phyloP scores from a whole-genome alignment of 2,113 vertebrate genomes.

The Ptyas mucosa region DNA sequence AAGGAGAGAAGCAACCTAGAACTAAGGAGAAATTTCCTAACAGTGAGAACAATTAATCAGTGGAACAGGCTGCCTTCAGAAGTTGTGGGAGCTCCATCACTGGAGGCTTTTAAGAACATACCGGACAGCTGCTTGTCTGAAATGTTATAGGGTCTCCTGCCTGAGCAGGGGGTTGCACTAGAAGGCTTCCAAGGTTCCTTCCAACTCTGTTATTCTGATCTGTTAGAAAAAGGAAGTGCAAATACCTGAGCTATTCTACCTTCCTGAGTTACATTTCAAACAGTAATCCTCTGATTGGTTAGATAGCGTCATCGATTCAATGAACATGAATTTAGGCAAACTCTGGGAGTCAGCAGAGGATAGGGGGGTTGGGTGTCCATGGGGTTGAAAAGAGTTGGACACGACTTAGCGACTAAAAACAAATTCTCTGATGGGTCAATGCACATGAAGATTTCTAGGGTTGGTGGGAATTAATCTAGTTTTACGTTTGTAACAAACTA shows the following conservation, averaged over 20 bases:
- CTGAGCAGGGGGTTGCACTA: not conserved
- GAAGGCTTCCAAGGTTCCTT: not conserved
- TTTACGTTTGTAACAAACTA: not conserved
- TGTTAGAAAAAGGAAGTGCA: not conserved
- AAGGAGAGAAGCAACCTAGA: not conserved
- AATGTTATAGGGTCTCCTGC: not conserved
- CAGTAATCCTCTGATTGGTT: not conserved
- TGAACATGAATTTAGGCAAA: not conserved
- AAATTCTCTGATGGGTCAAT: not conserved
- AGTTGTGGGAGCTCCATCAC: not conserved
- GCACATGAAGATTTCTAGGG: not conserved
- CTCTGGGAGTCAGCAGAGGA: not conserved
- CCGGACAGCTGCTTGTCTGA: not conserved
- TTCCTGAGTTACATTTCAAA: not conserved
- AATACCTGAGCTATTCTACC: not conserved
- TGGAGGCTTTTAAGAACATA: not conserved
- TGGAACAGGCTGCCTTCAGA: not conserved
- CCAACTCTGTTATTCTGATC: not conserved
- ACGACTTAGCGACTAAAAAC: not conserved
- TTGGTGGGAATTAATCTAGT: not conserved
- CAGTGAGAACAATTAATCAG: not conserved
- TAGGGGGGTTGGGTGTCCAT: not conserved
- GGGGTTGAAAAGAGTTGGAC: not conserved
- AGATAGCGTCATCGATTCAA: not conserved
- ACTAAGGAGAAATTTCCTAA: not conserved